Percentiles rank a stretch among this genome's conserved stretches.
Evolutionary conservation across 2,888 invertebrate species (phyloP).

Genomic region (Cryptophagus acutangulus): DNA sequence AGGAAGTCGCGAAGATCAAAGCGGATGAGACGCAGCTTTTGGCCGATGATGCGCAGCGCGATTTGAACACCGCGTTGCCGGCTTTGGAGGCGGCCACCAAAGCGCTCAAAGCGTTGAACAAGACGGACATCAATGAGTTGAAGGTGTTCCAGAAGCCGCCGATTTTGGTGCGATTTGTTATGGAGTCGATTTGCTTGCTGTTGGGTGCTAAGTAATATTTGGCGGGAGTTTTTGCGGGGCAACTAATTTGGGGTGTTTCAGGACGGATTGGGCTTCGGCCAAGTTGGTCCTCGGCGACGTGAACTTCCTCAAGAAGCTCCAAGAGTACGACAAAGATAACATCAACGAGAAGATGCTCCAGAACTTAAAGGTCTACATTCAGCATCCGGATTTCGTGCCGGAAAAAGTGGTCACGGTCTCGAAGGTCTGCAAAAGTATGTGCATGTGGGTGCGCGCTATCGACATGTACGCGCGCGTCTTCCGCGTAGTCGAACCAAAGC

Average conservation of each 20-base stretch:
- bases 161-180: slow-evolving; percentile 77
- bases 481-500: slow-evolving; percentile 83
- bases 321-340: slow-evolving; percentile 83
- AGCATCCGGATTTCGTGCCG: slow-evolving; percentile 81
- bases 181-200: slow-evolving; percentile 87
- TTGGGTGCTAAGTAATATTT: slow-evolving; percentile 67
- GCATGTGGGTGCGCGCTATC: slow-evolving; percentile 89
- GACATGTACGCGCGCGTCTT: slow-evolving; percentile 85
- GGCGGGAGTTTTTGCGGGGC: background rate
- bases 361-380: slow-evolving; percentile 77
- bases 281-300: slow-evolving; percentile 76
- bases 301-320: slow-evolving; percentile 75
- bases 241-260: slow-evolving; percentile 40
- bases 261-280: slow-evolving; percentile 82
- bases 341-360: slow-evolving; percentile 71
- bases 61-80: slow-evolving; percentile 81
- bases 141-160: slow-evolving; percentile 88
- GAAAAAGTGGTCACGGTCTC: slow-evolving; percentile 79
- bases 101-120: slow-evolving; percentile 79
- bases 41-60: slow-evolving; percentile 79
- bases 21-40: slow-evolving; percentile 77
- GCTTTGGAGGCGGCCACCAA: slow-evolving; percentile 79
- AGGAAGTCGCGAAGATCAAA: slow-evolving; percentile 79
- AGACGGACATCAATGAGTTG: slow-evolving; percentile 85
- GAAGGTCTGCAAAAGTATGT: slow-evolving; percentile 84